Base-by-base conservation (phyloP, 2,797 vertebrate species). In the Phylloscopus collybita region DNA sequence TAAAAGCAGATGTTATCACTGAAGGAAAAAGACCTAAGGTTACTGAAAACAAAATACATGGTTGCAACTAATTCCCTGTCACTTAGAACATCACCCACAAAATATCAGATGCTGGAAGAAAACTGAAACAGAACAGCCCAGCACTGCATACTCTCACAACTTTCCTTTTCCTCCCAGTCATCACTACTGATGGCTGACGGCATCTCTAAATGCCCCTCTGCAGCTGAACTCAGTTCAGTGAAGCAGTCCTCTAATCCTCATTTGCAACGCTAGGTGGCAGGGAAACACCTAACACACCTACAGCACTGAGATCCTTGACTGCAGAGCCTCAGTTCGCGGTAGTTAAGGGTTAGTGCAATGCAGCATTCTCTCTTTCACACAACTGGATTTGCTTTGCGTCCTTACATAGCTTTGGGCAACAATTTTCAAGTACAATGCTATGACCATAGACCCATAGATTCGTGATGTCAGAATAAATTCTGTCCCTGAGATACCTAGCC, bases 251-350 rank as follows among this genome's bases (percentile, higher is more conserved):
- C 38, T 26, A 50, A 42, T 64, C 32, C 81, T 72, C 45, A 57
- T 15, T 40, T 78, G 57, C n/a, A 92, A 80, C 88, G 51, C 85
- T 86, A 95, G 93, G 62, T 79, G 92, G 93, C 90, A 91, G 38
- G 44, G 42, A 90, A 50, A 80, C n/a, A 70, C 6, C 42, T 13
- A 26, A 26, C 17, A 76, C 51, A 60, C 12, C 32, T 27, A 16
- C 2, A 2, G 36, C 32, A 32, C 3, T 0, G 8, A 73, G 44
- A 57, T 38, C 23, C 32, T 27, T 11, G 27, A 75, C n/a, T 3
- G 15, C 20, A 42, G 19, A 66, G 32, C 14, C 34, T 34, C 54
- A 36, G 51, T 23, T 21, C 8, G 3, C 22, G 11, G n/a, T 2
- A 50, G 47, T 21, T 25, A 59, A 44, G 27, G 47, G 40, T 65